These are phyloP conservation scores for Pteronotus mesoamericanus DNA, from an alignment of 2,797 vertebrate genomes.

Conservation along the genomic window DNA sequence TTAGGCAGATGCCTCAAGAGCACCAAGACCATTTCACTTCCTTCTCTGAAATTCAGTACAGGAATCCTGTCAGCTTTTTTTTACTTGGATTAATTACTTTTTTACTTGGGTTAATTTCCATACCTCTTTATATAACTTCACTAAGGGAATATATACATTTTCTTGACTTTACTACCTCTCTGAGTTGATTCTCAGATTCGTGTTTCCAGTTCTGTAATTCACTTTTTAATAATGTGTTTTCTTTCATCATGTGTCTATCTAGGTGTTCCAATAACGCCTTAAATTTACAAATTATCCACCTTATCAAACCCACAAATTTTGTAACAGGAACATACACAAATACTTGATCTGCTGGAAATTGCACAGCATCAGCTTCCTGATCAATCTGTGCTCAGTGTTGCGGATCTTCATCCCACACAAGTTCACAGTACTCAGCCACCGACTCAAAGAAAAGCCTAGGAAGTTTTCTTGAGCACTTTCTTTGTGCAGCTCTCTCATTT, in stretches of 20 bases:
- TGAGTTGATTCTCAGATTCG: not conserved
- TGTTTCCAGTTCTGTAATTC: not conserved
- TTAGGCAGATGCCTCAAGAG: not conserved
- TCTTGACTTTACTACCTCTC: not conserved
- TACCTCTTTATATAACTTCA: not conserved
- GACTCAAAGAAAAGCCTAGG: not conserved
- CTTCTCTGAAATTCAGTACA: not conserved
- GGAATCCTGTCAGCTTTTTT: not conserved
- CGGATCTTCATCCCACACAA: not conserved
- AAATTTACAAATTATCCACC: not conserved
- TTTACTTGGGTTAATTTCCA: slow-evolving; percentile 37
- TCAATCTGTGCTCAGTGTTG: not conserved
- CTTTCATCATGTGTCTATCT: not conserved
- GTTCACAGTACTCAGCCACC: not conserved
- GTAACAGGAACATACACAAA: not conserved
- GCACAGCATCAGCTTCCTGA: not conserved
- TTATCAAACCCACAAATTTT: slow-evolving; percentile 11
- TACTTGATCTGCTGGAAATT: not conserved
- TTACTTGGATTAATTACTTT: no score
- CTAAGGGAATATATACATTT: not conserved
- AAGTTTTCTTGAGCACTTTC: not conserved
- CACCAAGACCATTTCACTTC: not conserved
- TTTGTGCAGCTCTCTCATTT: not conserved
- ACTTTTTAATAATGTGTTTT: not conserved
- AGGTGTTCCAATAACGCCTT: not conserved